Percentiles rank a stretch among this genome's conserved stretches.
Conservation (phyloP, 2,113 vertebrate genomes). For the Conger conger region DNA sequence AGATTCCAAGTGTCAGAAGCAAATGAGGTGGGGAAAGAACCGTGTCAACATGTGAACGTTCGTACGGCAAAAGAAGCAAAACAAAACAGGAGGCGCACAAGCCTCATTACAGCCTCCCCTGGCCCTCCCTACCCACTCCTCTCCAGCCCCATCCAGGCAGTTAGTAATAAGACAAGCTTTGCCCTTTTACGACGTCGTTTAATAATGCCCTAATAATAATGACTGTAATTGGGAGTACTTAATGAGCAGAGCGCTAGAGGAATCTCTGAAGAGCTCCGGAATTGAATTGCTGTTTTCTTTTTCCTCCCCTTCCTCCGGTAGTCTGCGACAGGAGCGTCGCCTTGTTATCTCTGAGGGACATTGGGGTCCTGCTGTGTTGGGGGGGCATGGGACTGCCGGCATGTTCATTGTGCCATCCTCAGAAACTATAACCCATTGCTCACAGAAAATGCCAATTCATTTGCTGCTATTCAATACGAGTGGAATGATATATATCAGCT, state of each 20-base stretch:
- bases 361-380: not conserved
- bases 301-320: not conserved
- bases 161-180: slow-evolving; percentile 9
- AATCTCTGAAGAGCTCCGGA: not conserved
- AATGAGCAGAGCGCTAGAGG: not conserved
- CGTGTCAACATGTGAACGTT: not conserved
- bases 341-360: slow-evolving; percentile 1
- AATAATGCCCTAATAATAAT: slow-evolving; percentile 15
- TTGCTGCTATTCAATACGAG: not conserved
- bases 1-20: not conserved
- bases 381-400: too few relatives aligned
- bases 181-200: slow-evolving; percentile 1
- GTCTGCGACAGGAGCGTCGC: not conserved
- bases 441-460: not conserved
- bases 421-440: not conserved
- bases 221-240: not conserved
- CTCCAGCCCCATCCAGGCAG: not conserved
- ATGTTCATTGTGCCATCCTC: not conserved
- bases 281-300: not conserved
- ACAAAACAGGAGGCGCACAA: not conserved
- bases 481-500: not conserved
- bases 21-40: not conserved
- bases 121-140: not conserved
- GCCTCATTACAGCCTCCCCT: not conserved
- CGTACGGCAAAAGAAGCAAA: not conserved